Evolutionary conservation across 2,797 vertebrate genomes (phyloP).

Genomic region (Macropus fuliginosus): DNA sequence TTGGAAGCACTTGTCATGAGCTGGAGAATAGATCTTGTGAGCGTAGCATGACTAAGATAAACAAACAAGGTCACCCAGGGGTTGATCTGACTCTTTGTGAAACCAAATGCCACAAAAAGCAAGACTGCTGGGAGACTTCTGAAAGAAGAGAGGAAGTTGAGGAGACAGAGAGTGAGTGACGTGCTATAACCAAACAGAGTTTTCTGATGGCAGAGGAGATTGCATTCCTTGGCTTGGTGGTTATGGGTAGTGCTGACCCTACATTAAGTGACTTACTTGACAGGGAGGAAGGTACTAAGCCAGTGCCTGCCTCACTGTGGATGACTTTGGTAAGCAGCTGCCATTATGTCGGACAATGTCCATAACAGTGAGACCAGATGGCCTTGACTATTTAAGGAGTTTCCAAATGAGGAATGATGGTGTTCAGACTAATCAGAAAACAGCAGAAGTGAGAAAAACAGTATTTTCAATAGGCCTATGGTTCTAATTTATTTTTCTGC

Average conservation of each 20-base stretch:
- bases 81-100: constrained; percentile 70
- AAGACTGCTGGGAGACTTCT: constrained; percentile 69
- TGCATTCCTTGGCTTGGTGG: not conserved
- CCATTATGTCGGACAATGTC: not conserved
- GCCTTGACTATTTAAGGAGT: not conserved
- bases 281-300: not conserved
- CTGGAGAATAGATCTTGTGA: constrained; percentile 73
- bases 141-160: constrained; percentile 39
- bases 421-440: not conserved
- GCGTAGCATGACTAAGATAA: constrained; percentile 69
- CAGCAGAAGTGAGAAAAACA: not conserved
- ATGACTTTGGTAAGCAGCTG: constrained; percentile 21
- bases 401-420: not conserved
- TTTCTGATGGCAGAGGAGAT: constrained; percentile 67
- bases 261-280: constrained; percentile 45
- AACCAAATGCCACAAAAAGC: constrained; percentile 64
- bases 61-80: constrained; percentile 77
- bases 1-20: constrained; percentile 71
- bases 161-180: constrained; percentile 34
- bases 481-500: not conserved
- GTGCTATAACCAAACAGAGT: constrained; percentile 17
- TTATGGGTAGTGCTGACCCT: constrained; percentile 6
- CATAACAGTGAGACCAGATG: not conserved
- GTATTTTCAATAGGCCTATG: not conserved
- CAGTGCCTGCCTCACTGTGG: not conserved